Conservation (phyloP, 2,113 vertebrate genomes). For the Tetrao urogallus region DNA sequence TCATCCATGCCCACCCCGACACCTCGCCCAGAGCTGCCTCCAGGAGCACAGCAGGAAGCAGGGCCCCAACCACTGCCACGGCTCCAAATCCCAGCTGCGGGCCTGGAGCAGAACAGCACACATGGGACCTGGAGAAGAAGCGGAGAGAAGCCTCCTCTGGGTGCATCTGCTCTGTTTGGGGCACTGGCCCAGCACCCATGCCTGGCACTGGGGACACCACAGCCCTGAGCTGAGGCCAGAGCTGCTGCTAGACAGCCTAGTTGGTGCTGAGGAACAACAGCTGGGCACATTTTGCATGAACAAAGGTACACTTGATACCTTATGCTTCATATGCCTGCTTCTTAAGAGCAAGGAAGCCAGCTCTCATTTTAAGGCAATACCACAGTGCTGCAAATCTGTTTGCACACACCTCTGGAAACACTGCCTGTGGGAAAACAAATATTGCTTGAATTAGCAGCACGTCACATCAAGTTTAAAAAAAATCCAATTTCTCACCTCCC, state of each 20-base stretch:
- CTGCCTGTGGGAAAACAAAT: not conserved
- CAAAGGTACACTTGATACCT: not conserved
- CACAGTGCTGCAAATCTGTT: not conserved
- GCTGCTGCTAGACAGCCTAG: rapidly evolving
- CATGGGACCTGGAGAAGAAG: rapidly evolving
- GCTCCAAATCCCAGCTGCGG: not conserved
- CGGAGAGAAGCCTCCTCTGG: not conserved
- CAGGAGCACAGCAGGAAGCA: not conserved
- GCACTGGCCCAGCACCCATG: rapidly evolving
- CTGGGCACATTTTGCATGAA: rapidly evolving
- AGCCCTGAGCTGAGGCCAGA: not conserved
- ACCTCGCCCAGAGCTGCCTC: rapidly evolving
- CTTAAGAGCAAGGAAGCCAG: not conserved
- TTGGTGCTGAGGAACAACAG: not conserved
- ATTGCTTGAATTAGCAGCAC: not conserved
- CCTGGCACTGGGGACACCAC: rapidly evolving
- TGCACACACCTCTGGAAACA: not conserved
- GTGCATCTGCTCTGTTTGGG: rapidly evolving
- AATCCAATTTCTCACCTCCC: not conserved
- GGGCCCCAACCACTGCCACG: not conserved
- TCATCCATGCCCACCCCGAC: not conserved
- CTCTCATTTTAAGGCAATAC: not conserved
- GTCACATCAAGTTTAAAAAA: not conserved
- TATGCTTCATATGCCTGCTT: rapidly evolving
- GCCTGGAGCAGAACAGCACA: rapidly evolving